Evolutionary conservation across 1,140 invertebrate genomes (phyloP).

Genomic region (Brachionus koreanus): DNA sequence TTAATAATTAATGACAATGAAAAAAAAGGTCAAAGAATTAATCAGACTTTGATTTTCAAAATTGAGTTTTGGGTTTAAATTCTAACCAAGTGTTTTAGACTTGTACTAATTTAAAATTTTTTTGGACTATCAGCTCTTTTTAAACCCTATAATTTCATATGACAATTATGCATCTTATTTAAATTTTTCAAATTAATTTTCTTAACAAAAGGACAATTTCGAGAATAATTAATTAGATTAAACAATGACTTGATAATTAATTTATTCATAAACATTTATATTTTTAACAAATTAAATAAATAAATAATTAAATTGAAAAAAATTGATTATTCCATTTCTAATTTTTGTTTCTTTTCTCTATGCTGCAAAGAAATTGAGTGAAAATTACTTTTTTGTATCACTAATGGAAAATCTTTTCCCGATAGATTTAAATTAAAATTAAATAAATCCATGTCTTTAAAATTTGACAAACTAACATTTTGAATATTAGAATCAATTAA

Average conservation of each 20-base stretch:
- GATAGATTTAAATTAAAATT: constrained; percentile 55
- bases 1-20: too few relatives aligned
- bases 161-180: not conserved
- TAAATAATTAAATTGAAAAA: too few relatives aligned
- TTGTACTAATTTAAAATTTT: too few relatives aligned
- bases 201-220: not conserved
- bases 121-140: too few relatives aligned
- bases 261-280: not conserved
- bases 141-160: not conserved
- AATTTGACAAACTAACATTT: constrained; percentile 29
- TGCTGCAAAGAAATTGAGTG: constrained; percentile 52
- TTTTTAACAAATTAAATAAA: not conserved
- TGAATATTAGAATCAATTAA: not conserved
- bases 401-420: constrained; percentile 56
- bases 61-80: not conserved
- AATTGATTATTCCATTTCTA: not conserved
- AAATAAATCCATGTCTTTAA: constrained; percentile 47
- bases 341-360: constrained; percentile 48
- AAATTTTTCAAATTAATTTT: not conserved
- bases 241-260: not conserved
- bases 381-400: constrained; percentile 54
- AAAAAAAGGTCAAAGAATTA: too few relatives aligned
- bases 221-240: not conserved
- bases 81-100: not conserved
- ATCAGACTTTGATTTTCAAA: too few relatives aligned